Evolutionary conservation across 2,113 vertebrate genomes (phyloP).

Genomic region (Pipra filicauda): DNA sequence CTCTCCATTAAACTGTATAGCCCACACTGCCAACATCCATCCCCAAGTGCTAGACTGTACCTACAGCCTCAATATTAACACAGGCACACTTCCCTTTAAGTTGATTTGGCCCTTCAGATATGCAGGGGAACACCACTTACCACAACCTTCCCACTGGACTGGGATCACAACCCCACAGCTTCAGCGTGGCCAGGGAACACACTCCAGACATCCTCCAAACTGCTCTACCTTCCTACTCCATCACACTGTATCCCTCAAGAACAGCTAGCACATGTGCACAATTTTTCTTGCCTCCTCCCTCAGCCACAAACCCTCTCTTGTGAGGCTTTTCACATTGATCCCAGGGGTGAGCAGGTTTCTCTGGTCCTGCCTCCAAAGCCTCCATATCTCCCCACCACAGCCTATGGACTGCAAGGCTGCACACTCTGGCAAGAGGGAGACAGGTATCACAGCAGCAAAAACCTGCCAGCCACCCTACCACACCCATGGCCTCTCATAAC

Average conservation of each 20-base stretch:
- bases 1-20: background rate
- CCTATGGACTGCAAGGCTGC: background rate
- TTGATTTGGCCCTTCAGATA: background rate
- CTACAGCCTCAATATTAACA: background rate
- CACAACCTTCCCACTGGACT: too few species aligned
- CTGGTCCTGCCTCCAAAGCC: background rate
- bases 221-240: background rate
- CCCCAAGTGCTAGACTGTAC: background rate
- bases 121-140: background rate
- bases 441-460: background rate
- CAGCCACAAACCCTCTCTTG: background rate
- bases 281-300: background rate
- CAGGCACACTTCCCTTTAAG: background rate
- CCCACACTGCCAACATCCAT: background rate
- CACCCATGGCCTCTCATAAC: rapidly evolving
- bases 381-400: background rate
- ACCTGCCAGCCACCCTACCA: background rate
- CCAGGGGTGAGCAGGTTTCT: background rate
- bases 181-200: background rate
- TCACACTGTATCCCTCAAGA: background rate
- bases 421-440: background rate
- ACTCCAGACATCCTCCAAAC: background rate
- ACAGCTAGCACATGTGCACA: background rate
- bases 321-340: background rate
- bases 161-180: background rate